Evolutionary conservation across 2,888 invertebrate species (phyloP).

Genomic region (Dioctria rufipes): DNA sequence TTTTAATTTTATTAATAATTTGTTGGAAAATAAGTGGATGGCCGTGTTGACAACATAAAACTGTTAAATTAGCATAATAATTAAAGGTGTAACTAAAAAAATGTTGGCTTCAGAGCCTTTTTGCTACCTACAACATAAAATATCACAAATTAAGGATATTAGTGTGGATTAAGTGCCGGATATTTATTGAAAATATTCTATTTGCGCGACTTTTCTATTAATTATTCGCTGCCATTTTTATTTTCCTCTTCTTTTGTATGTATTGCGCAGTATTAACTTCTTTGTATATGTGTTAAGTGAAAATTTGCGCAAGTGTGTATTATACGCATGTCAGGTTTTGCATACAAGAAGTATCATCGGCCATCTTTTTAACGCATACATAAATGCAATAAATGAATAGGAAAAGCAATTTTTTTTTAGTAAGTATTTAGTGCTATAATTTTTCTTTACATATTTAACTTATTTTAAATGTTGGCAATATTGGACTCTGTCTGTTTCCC

Average conservation of each 20-base stretch:
- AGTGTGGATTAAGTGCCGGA: not conserved
- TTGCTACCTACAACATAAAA: no score
- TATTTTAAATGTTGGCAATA: constrained; percentile 48
- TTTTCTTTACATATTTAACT: constrained; percentile 19
- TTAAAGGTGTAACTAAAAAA: no score
- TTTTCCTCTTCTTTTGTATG: constrained; percentile 51
- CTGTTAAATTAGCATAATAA: no score
- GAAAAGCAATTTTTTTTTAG: constrained; percentile 48
- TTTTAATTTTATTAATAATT: no score
- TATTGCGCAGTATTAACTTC: constrained; percentile 15
- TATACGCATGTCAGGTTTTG: constrained; percentile 40
- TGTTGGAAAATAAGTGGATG: no score
- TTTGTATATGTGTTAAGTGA: constrained; percentile 7
- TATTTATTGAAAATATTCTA: constrained; percentile 21
- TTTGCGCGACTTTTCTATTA: constrained; percentile 52
- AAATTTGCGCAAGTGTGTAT: constrained; percentile 47
- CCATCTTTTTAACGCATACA: constrained; percentile 43
- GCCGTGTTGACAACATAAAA: no score
- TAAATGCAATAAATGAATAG: constrained; percentile 19
- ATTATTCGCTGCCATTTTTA: constrained; percentile 58
- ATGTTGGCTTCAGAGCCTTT: no score
- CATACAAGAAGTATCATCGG: constrained; percentile 18
- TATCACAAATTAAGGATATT: no score
- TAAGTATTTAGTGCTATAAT: constrained; percentile 47
- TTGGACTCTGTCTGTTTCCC: constrained; percentile 4